phyloP scores from a whole-genome alignment of 2,888 invertebrate genomes.

The Brachypterus glaber region DNA sequence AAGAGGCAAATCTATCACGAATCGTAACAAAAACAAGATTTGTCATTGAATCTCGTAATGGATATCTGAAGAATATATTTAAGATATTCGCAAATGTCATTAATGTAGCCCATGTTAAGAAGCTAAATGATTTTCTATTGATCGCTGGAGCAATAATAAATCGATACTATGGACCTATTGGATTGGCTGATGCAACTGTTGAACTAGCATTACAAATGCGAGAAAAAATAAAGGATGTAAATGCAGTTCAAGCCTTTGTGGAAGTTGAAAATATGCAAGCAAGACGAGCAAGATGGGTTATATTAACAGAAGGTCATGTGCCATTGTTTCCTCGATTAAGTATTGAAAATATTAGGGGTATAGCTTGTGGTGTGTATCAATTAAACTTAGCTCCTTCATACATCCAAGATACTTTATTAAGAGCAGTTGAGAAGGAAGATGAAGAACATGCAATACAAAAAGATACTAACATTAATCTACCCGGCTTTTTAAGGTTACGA shows the following conservation, averaged over 20 bases:
- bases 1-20: slow-evolving; percentile 1
- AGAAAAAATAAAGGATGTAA: neutral
- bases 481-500: slow-evolving; percentile 1
- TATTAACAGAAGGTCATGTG: slow-evolving; percentile 1
- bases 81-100: slow-evolving; percentile 1
- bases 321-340: slow-evolving; percentile 3
- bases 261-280: neutral
- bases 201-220: neutral
- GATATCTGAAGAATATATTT: neutral
- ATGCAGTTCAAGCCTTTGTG: slow-evolving; percentile 2
- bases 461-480: slow-evolving; percentile 3
- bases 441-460: slow-evolving; percentile 2
- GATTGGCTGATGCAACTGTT: neutral
- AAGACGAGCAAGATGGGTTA: slow-evolving; percentile 2
- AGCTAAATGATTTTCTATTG: neutral
- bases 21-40: slow-evolving; percentile 4
- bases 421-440: slow-evolving; percentile 4
- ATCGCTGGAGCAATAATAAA: slow-evolving; percentile 3
- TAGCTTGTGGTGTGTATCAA: slow-evolving; percentile 3
- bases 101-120: neutral
- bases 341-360: slow-evolving; percentile 1
- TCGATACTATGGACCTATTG: slow-evolving; percentile 1
- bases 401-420: slow-evolving; percentile 2
- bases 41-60: slow-evolving; percentile 3
- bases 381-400: no score